Base-by-base conservation (phyloP, 2,888 invertebrate genomes). In the Ophion ventricosus region DNA sequence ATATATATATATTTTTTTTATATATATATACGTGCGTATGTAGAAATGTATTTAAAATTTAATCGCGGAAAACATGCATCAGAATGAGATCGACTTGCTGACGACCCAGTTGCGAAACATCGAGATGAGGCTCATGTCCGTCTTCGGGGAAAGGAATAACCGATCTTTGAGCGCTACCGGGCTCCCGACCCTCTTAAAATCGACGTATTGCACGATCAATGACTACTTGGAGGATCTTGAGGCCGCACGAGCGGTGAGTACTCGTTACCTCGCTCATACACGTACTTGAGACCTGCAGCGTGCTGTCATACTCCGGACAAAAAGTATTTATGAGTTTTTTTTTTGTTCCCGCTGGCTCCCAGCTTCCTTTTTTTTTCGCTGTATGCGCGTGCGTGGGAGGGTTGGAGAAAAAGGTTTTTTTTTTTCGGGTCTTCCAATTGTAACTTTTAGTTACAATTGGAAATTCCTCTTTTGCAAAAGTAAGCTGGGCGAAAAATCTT, bases 141-240 rank as follows among this genome's bases (percentile, higher is more conserved):
- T 97, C 90, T 96, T 97, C 90, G 97, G 97, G 87, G 97, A 97
- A 81, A 95, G 96, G 90, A 97, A 96, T 74, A 96, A 97, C 0
- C 95, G 96, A 1, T 96, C 97, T 61, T 94, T 98, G 83, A 95
- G 95, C 64, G 95, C 90, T 54, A 87, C 87, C 80, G 91, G 90
- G 80, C 93, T 98, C 72, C 89, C 90, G 79, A 89, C 87, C 75
- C 90, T 92, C 73, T 86, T 92, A 85, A 91, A 91, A 35, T 88
- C 87, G 25, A 92, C 92, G 25, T 92, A 90, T 81, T 84, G 82
- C 73, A 82, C 88, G 80, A 90, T 90, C 84, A 88, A 89, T 70
- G 82, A 56, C 69, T 88, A 88, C 69, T 89, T 92, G 83, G 90
- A 91, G 67, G 87, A 91, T 73, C 89, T 92, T 57, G 85, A 88